Conservation (phyloP, 2,113 vertebrate genomes). For the Lamprotornis superbus region DNA sequence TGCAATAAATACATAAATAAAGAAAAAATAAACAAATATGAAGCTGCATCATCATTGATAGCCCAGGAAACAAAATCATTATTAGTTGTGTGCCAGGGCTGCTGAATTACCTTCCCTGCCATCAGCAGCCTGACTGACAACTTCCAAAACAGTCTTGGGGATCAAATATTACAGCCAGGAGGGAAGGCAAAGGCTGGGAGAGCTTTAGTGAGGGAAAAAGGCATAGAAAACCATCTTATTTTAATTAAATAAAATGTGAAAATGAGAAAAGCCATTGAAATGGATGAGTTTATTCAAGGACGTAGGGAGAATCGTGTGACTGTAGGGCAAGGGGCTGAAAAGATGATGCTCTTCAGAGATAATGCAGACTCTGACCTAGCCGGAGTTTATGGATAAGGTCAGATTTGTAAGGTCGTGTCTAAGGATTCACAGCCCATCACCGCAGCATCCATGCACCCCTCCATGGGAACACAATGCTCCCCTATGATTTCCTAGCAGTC, state of each 20-base stretch:
- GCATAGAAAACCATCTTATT: neutral
- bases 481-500: neutral
- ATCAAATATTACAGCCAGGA: neutral
- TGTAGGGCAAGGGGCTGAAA: neutral
- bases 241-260: neutral
- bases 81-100: neutral
- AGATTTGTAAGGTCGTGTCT: neutral
- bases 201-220: fast-evolving
- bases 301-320: fast-evolving
- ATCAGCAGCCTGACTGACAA: neutral
- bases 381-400: neutral
- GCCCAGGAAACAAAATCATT: neutral
- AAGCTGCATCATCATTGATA: neutral
- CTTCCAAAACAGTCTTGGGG: neutral
- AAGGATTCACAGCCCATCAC: neutral
- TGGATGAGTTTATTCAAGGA: neutral
- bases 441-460: neutral
- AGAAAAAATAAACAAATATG: neutral
- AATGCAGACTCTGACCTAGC: neutral
- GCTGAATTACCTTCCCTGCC: neutral
- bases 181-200: neutral
- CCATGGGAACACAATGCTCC: neutral
- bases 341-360: neutral
- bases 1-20: neutral
- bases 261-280: neutral